Evolutionary conservation across 2,888 invertebrate species (phyloP), one percentile per base, ranked within the genome.

Genomic region (Chrysolina oricalcia): DNA sequence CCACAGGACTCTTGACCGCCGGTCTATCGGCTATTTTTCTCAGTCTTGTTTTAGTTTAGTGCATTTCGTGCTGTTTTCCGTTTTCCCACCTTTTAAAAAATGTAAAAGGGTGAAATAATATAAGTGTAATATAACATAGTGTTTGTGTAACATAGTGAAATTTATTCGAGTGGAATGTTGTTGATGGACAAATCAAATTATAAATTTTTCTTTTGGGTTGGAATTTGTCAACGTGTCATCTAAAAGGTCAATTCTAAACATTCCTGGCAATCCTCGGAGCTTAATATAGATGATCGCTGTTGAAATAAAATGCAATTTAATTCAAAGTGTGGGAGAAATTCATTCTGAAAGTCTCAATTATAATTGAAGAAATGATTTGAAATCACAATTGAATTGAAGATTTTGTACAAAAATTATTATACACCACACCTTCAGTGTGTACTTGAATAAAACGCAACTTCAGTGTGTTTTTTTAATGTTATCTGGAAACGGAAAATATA

Each of bases 1-100:
- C 66, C 76, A 72, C 65, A 73, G 73, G 59, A 50, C 68, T 73
- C 23, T 23, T 41, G 68, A 62, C 67, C 70, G 76, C 67, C 77
- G 77, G 76, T 76, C 67, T 35, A 27, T 70, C 72, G 74, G 66
- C 27, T 41, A 13, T 46, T 73, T 78, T 74, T 78, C 65, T 66
- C 63, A 17, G 27, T 67, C 70, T 74, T 72, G 40, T 73, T 75
- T 70, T 73, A 40, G 59, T 73, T 72, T 73, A 41, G 21, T 73
- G 35, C 53, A 27, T 72, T 72, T 63, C 63, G 69, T 65, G 65
- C 9, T n/a, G 27, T 0, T 67, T 65, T 43, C 63, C 66, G 43
- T 59, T 50, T 35, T 70, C 50, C 41, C 21, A 21, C 35, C 62
- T 41, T 40, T 19, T 53, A 27, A 40, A 50, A 23, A 46, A 40